Evolutionary conservation across 1,140 invertebrate species (phyloP).

Genomic region (Atta cephalotes): DNA sequence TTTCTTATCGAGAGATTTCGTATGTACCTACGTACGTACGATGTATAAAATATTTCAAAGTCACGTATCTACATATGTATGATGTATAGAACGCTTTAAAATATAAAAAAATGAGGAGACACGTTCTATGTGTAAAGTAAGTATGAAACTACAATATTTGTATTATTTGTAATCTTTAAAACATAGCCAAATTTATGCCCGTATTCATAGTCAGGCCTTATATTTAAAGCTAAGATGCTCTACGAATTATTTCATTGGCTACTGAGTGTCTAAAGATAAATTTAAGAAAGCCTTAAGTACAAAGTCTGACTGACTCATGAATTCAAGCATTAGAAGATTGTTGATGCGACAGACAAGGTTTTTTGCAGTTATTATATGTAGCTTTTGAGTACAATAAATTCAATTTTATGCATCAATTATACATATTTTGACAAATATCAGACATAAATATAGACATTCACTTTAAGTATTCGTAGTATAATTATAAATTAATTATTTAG

Average conservation of each 20-base stretch:
- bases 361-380: constrained; percentile 5
- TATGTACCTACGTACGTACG: background rate
- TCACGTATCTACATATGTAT: background rate
- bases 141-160: background rate
- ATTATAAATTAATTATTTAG: background rate
- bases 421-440: background rate
- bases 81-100: background rate
- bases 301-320: no score
- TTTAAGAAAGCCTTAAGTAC: no score
- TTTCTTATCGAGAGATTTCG: background rate
- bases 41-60: background rate
- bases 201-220: no score
- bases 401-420: background rate
- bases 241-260: no score
- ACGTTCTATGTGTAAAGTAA: background rate
- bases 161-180: background rate
- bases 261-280: no score
- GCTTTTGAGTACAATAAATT: constrained; percentile 6
- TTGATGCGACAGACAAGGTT: background rate
- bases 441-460: background rate
- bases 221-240: no score
- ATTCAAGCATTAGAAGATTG: constrained; percentile 1
- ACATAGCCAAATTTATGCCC: background rate
- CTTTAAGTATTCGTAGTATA: constrained; percentile 1
- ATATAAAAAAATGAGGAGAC: background rate